Base-by-base conservation (phyloP, 2,113 vertebrate genomes). In the Onychostruthus taczanowskii region DNA sequence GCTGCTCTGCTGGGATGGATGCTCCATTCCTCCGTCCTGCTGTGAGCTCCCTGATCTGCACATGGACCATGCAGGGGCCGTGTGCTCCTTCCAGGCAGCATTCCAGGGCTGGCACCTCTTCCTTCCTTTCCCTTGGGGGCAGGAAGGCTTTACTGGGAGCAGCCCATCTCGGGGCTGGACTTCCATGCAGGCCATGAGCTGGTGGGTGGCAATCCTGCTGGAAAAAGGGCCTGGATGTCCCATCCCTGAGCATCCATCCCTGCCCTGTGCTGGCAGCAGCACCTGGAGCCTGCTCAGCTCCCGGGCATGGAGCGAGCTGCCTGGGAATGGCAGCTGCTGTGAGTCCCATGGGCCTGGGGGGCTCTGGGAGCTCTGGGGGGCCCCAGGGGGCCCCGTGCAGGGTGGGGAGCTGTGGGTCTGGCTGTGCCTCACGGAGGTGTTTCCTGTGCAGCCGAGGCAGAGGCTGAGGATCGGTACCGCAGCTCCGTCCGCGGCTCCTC, bases 401-500 rank as follows among this genome's bases (percentile, higher is more conserved):
- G 10, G 26, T 1, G 47, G 66, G 63, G 53, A 35, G 76, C 59
- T 6, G 33, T 0, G 10, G 91, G 6, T 30, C 33, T 1, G 2
- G 23, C 63, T 2, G 1, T 49, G 62, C 59, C 91, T 95, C 18
- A 91, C 7, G 0, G 8, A 4, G 53, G 53, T 67, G 84, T 68
- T 63, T 80, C 53, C 83, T 88, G 77, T 95, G 92, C 96, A 63
- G 77, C 97, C 2, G 99, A 99, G 88, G 96, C 98, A 0, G 98
- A 99, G 9, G 87, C 95, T 0, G 98, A 98, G 78, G 98, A 97
- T 3, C 97, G 98, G 24, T 97, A 98, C 4, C 98, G 98, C 96
- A 99, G 98, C 96, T 99, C 99, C 1, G n/a, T 99, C 77, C 97
- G 99, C 31, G 98, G 98, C 4, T 97, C 98, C 1, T 98, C 99